These are phyloP conservation scores for Cecidostiba fungosa DNA, from an alignment of 2,888 invertebrate genomes.

Conservation along the genomic window DNA sequence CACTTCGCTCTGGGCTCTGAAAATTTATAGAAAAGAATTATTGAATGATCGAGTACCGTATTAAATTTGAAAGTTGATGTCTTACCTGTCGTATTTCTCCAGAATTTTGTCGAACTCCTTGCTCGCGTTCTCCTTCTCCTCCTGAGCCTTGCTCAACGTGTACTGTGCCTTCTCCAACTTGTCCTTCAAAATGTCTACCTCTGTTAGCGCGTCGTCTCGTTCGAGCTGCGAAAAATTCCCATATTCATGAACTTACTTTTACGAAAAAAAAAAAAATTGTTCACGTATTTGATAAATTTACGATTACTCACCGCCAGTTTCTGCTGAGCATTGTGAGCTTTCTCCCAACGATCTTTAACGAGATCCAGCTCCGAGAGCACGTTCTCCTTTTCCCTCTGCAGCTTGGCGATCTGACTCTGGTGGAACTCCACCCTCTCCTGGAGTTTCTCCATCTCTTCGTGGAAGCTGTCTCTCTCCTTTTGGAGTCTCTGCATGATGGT, in stretches of 20 bases:
- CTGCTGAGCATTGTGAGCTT: slow-evolving; percentile 91
- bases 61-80: slow-evolving; percentile 12
- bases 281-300: not conserved
- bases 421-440: slow-evolving; percentile 92
- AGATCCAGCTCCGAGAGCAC: slow-evolving; percentile 93
- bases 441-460: slow-evolving; percentile 90
- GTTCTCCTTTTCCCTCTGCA: slow-evolving; percentile 92
- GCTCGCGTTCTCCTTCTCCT: slow-evolving; percentile 93
- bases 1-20: slow-evolving; percentile 93
- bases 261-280: not conserved
- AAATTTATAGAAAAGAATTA: not conserved
- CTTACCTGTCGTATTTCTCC: slow-evolving; percentile 94
- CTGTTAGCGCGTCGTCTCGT: slow-evolving; percentile 91
- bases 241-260: not conserved
- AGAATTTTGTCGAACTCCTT: slow-evolving; percentile 96
- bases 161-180: slow-evolving; percentile 94
- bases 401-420: slow-evolving; percentile 90
- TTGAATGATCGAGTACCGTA: not conserved
- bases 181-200: slow-evolving; percentile 93
- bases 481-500: slow-evolving; percentile 89
- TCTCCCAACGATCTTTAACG: slow-evolving; percentile 93
- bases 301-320: slow-evolving; percentile 86
- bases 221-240: slow-evolving; percentile 84
- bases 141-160: slow-evolving; percentile 90
- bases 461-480: slow-evolving; percentile 92